These are phyloP conservation scores for Brachystomella parvula DNA, from an alignment of 1,140 invertebrate species.

Conservation along the genomic window DNA sequence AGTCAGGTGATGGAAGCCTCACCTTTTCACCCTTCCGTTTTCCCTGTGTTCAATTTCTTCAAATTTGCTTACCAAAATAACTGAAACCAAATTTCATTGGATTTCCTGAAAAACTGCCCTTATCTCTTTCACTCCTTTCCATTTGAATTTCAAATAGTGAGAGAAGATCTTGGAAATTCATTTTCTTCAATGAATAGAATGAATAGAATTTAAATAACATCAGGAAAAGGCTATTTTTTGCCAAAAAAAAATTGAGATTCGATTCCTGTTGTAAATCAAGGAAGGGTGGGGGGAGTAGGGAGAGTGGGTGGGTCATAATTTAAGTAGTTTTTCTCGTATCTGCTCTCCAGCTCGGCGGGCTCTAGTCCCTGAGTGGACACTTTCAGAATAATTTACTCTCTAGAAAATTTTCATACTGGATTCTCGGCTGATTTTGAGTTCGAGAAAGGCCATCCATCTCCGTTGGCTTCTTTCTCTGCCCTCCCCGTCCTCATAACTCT, in stretches of 20 bases:
- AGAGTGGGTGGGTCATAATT: no score
- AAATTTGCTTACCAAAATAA: not conserved
- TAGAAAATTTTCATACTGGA: conserved; percentile 4
- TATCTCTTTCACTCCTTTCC: not conserved
- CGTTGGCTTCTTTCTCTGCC: not conserved
- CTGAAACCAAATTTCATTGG: not conserved
- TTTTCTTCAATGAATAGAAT: not conserved
- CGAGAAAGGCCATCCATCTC: not conserved
- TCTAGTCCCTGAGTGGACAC: not conserved
- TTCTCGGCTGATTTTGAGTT: not conserved
- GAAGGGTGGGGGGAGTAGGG: not conserved
- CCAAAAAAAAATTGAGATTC: not conserved
- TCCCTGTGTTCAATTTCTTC: no score
- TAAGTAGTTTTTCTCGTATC: no score
- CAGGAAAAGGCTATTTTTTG: not conserved
- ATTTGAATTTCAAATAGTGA: conserved; percentile 1
- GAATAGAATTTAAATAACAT: not conserved
- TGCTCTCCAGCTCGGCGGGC: no score
- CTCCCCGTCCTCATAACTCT: not conserved
- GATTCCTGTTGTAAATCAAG: not conserved
- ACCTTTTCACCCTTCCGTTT: no score
- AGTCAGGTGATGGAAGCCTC: no score
- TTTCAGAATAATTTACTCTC: not conserved
- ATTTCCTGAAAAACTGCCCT: not conserved
- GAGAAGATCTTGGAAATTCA: not conserved